These are phyloP conservation scores for Notospermus geniculatus DNA, from an alignment of 1,140 invertebrate genomes.

Conservation along the genomic window DNA sequence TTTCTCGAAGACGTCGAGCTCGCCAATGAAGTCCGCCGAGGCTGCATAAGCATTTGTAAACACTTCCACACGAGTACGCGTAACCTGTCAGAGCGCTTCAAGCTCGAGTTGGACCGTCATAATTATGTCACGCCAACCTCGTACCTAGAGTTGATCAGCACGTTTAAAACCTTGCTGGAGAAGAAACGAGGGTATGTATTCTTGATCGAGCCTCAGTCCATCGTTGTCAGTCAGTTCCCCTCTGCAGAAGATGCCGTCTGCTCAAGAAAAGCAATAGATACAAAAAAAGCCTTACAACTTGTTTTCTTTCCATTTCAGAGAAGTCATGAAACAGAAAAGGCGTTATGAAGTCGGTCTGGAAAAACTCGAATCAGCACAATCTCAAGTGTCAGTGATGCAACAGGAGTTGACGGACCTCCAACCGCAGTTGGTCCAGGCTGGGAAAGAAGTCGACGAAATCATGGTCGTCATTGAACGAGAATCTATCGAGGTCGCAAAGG, in stretches of 20 bases:
- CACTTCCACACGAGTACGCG: conserved; percentile 82
- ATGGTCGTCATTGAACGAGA: conserved; percentile 56
- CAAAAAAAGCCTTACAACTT: too few relatives aligned
- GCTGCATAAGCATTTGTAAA: conserved; percentile 68
- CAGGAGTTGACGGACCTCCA: conserved; percentile 83
- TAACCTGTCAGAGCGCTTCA: conserved; percentile 63
- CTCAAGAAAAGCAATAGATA: too few relatives aligned
- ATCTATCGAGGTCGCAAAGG: conserved; percentile 56
- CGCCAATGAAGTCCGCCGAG: conserved; percentile 68
- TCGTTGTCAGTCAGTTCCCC: too few relatives aligned
- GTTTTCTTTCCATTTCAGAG: conserved; percentile 41
- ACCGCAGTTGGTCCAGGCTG: conserved; percentile 70
- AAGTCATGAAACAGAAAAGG: conserved; percentile 72
- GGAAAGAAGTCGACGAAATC: conserved; percentile 54
- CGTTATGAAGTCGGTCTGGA: conserved; percentile 60
- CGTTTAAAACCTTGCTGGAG: conserved; percentile 52
- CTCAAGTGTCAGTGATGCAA: conserved; percentile 66
- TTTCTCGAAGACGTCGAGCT: conserved; percentile 72
- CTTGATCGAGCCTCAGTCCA: not conserved
- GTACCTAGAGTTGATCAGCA: conserved; percentile 56
- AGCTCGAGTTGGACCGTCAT: conserved; percentile 63
- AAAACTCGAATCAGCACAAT: conserved; percentile 53
- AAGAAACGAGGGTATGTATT: conserved; percentile 65
- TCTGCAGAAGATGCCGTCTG: too few relatives aligned
- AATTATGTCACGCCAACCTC: conserved; percentile 59